Conservation (phyloP, 2,888 invertebrate species). For the Nowickia ferox region DNA sequence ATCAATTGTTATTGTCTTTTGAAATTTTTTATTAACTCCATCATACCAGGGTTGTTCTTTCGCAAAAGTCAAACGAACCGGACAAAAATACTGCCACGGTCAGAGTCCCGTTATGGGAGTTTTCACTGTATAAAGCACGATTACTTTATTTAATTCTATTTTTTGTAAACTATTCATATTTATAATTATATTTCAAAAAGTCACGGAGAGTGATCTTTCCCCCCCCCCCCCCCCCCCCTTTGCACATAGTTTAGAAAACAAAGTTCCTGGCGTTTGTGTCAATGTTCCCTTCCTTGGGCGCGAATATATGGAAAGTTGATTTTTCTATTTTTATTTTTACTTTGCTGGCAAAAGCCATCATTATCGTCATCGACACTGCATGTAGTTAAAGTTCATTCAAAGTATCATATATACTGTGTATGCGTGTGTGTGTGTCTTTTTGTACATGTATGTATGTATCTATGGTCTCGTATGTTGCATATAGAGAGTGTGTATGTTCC, state of each 20-base stretch:
- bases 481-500: not conserved
- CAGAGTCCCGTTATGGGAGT: too few species aligned
- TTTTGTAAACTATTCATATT: conserved; percentile 43
- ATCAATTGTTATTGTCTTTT: too few species aligned
- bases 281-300: conserved; percentile 11
- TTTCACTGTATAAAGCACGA: not conserved
- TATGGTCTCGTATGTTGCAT: too few species aligned
- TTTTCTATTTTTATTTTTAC: conserved; percentile 1
- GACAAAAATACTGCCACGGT: too few species aligned
- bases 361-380: conserved; percentile 20
- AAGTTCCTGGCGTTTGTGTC: conserved; percentile 21
- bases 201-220: conserved; percentile 47
- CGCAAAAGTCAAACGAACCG: too few species aligned
- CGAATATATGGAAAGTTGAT: not conserved
- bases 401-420: conserved; percentile 6
- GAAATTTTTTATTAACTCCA: too few species aligned
- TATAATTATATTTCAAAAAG: conserved; percentile 66
- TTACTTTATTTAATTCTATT: not conserved
- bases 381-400: conserved; percentile 25
- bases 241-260: not conserved
- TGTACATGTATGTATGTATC: not conserved
- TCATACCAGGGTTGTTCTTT: too few species aligned
- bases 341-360: conserved; percentile 52
- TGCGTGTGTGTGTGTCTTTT: not conserved
- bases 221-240: too few species aligned